Base-by-base conservation (phyloP, 2,797 vertebrate genomes). In the Sphaeramia orbicularis region DNA sequence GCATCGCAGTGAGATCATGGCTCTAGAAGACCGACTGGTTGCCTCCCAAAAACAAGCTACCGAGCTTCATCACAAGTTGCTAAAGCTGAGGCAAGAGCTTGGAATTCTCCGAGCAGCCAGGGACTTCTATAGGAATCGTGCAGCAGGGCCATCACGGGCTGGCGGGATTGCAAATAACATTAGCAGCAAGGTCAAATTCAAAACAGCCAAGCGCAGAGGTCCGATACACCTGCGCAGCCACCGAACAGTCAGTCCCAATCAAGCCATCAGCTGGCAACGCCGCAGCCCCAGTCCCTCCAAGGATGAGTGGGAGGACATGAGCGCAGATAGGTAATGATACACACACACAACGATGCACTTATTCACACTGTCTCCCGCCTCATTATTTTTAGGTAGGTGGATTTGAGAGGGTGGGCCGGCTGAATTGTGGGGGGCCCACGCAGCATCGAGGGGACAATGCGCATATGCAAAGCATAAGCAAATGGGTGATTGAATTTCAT, bases 401-500 rank as follows among this genome's bases (percentile, higher is more conserved):
- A 80, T 70, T 49, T 24, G 61, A 77, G 65, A 47, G 65, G 74
- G 73, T 76, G 63, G 79, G 80, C 58, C 37, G 53, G 69, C 57
- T 67, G 74, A 68, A 82, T 79, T 52, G 76, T 43, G 66, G 67
- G 75, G 86, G 71, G 69, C 52, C 32, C 76, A 74, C 16, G 88
- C 91, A 90, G 91, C 94, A 93, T 94, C 94, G 87, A 94, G 94
- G 95, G 95, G 96, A 96, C 96, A 97, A 84, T 91, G 91, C 95
- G 95, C 95, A 95, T 97, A 97, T 97, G 95, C 96, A 98, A 97
- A 96, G 89, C 81, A 83, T 95, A 93, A 94, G 96, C 93, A 98
- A 96, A 97, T 96, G 94, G 95, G 94, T 96, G 95, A 96, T 96
- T 97, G 97, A 97, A 98, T 99, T 97, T 96, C 95, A 97, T 96